Conservation (phyloP, 2,797 vertebrate genomes). For the Erpetoichthys calabaricus region DNA sequence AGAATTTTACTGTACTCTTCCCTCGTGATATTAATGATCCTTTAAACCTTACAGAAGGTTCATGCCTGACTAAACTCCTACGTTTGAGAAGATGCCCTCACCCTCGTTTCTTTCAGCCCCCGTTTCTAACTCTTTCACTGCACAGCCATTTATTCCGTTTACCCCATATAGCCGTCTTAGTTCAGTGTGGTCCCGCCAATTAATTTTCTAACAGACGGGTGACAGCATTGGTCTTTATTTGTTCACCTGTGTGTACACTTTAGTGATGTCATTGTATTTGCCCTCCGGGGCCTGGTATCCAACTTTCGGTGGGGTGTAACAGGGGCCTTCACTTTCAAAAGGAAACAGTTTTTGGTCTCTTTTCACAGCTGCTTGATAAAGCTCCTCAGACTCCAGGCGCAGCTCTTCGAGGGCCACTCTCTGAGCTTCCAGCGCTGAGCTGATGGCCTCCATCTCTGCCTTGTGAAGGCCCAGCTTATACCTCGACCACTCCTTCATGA, state of each 20-base stretch:
- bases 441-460: constrained; percentile 50
- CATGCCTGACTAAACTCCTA: no score
- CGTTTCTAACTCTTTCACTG: no score
- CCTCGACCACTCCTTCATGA: constrained; percentile 72
- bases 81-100: no score
- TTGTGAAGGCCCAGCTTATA: constrained; percentile 67
- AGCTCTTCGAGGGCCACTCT: constrained; percentile 71
- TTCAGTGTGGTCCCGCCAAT: not conserved
- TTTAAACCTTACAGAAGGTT: no score
- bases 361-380: constrained; percentile 63
- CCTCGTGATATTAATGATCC: no score
- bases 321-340: constrained; percentile 62
- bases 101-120: no score
- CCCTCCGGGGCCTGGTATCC: constrained; percentile 75
- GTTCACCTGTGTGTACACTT: constrained; percentile 65
- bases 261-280: constrained; percentile 70
- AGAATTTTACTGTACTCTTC: no score
- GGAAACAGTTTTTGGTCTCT: constrained; percentile 63
- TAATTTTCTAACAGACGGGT: no score
- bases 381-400: constrained; percentile 60
- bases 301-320: constrained; percentile 54
- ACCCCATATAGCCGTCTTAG: no score
- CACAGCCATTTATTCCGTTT: no score
- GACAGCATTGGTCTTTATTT: no score
- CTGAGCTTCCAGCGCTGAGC: constrained; percentile 59